Base-by-base conservation (phyloP, 2,797 vertebrate species). In the Parauchenoglanis punctatus region DNA sequence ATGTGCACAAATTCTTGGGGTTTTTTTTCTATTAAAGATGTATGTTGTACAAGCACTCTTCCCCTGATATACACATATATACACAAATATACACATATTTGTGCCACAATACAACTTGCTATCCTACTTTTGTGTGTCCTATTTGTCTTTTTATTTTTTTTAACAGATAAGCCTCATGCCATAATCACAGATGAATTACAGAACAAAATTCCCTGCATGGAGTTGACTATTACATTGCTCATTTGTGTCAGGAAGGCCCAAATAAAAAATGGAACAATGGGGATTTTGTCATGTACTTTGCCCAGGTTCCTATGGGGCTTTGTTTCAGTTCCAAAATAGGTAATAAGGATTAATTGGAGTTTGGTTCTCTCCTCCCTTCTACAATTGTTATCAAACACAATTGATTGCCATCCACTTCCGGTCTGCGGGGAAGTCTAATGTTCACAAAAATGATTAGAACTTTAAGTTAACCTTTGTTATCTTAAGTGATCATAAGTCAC, bases 171-270 rank as follows among this genome's bases (percentile, higher is more conserved):
- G 52, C 52, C 13, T 18, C 2, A 11, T 78, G 17, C 13, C 49
- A 18, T 77, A 81, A 81, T 58, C n/a, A 59, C 12, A 25, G 35
- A 63, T 44, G 31, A 81, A 61, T 81, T 81, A 81, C 58, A 59
- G 10, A 61, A 56, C 35, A 49, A 44, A 44, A 61, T 61, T 23
- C 56, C 35, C 18, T 61, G 12, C 4, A 61, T 63, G 12, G 31
- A 59, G 2, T 7, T n/a, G 52, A 20, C 8, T 7, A 83, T 83
- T 65, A 49, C 3, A 31, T 13, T 18, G 59, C 31, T 83, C 10
- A 25, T 52, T 81, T 44, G 56, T 81, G 56, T 81, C 20, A 28
- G 25, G 8, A 65, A 49, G 59, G 3, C 61, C 61, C 61, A 83
- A 67, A 83, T 52, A 17, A 67, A 65, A 52, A 46, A 46, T 40